Evolutionary conservation across 2,888 invertebrate species (phyloP), one percentile per base, ranked within the genome.

Genomic region (Acanthoscelides obtectus): DNA sequence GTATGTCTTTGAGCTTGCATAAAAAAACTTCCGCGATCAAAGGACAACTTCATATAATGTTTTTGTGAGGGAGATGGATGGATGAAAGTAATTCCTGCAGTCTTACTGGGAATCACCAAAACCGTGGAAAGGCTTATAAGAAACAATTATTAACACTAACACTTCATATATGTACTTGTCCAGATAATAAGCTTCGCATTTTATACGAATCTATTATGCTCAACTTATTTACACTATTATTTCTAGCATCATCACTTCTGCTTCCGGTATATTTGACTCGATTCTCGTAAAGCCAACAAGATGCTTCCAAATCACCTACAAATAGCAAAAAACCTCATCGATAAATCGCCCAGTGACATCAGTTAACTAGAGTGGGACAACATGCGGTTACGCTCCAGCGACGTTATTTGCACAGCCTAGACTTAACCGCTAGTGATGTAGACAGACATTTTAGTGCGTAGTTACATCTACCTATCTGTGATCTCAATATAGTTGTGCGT

Each of bases 401-500:
- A 4, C 1, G 45, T 45, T 3, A 12, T 6, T 17, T 45, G 12
- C 8, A 12, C 17, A 12, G 45, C 12, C 45, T 45, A 45, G 45
- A 45, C 45, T n/a, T n/a, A 8, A 65, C n/a, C 4, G 3, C 17
- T 25, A 68, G 68, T 68, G 25, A 68, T 68, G 68, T 68, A 45
- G 25, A 68, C 27, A 45, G 25, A 22, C 68, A n/a, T 21, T 6
- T 45, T 20, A 22, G 45, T 22, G 66, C 20, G 19, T 20, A 20
- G 8, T 20, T 8, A 25, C n/a, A 68, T 19, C 68, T 17, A 66
- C 20, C 66, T 68, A 74, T 73, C 75, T 75, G 76, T 76, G 76
- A 76, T 76, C 75, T 45, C 45, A 45, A 45, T 45, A 12, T 45
- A 12, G 45, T 45, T 45, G 45, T 45, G 45, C 45, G 17, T n/a